These are phyloP conservation scores for Sarotherodon lohbergeri DNA, from an alignment of 2,113 vertebrate species.

Conservation along the genomic window DNA sequence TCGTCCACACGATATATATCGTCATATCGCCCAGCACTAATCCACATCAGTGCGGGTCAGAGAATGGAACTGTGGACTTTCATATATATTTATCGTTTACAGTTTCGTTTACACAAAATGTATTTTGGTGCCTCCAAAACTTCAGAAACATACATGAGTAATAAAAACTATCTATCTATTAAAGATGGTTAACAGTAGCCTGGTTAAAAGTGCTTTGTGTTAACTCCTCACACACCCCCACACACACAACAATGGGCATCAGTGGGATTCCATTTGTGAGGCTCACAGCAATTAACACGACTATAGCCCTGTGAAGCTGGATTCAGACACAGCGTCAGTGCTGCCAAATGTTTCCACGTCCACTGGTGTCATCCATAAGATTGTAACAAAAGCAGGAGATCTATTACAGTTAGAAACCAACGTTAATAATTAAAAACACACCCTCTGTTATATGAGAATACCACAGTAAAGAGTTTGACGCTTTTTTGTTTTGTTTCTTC, in stretches of 20 bases:
- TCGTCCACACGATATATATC: too few species aligned
- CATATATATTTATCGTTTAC: not conserved
- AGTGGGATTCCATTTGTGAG: not conserved
- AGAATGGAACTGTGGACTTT: not conserved
- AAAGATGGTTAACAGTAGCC: not conserved
- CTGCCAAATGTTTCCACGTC: not conserved
- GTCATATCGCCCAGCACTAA: too few species aligned
- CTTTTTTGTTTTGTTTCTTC: not conserved
- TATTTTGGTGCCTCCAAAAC: not conserved
- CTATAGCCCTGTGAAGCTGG: not conserved
- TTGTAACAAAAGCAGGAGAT: not conserved
- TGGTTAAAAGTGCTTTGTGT: not conserved
- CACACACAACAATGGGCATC: not conserved
- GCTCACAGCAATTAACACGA: not conserved
- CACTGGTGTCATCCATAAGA: not conserved
- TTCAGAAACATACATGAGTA: not conserved
- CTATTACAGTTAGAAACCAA: not conserved
- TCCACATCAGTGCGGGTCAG: not conserved
- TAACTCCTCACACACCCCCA: not conserved
- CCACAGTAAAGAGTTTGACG: not conserved
- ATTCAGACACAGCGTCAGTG: not conserved
- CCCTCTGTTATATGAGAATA: not conserved
- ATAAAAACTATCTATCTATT: not conserved
- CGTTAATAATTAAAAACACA: not conserved
- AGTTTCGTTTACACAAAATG: not conserved